These are phyloP conservation scores for Nematostella vectensis DNA, from an alignment of 92 coral and sea anemone species.

Conservation along the genomic window DNA sequence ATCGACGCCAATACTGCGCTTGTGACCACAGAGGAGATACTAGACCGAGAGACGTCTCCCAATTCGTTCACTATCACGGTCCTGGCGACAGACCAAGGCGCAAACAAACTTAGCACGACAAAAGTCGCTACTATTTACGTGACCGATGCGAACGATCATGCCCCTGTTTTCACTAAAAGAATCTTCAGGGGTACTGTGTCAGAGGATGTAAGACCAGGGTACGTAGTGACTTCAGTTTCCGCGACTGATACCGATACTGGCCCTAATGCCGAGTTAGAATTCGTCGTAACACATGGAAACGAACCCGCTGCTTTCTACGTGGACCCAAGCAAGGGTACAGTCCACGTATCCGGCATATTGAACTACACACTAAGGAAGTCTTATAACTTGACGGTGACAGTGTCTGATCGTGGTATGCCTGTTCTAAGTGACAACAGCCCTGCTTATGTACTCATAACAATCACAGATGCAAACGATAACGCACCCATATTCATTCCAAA, in stretches of 20 bases:
- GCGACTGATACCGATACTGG: conserved; percentile 74
- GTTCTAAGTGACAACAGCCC: conserved; percentile 19
- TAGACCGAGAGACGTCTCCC: conserved; percentile 53
- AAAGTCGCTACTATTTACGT: conserved; percentile 66
- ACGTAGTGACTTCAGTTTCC: conserved; percentile 39
- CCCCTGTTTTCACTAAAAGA: conserved; percentile 40
- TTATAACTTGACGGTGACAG: conserved; percentile 64
- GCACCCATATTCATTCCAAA: conserved; percentile 67
- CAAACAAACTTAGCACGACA: conserved; percentile 41
- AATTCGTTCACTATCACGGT: conserved; percentile 51
- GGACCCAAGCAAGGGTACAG: conserved; percentile 65
- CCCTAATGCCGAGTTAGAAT: conserved; percentile 76
- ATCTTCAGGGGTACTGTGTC: conserved; percentile 61
- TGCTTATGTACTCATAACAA: conserved; percentile 50
- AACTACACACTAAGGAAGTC: conserved; percentile 59
- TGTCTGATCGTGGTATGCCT: conserved; percentile 63
- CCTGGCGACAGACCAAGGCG: conserved; percentile 66
- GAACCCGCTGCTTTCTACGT: conserved; percentile 77
- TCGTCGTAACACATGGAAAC: conserved; percentile 52
- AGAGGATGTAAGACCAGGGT: conserved; percentile 75
- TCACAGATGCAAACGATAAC: conserved; percentile 82
- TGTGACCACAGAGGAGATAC: conserved; percentile 30
- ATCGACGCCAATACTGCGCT: conserved; percentile 57
- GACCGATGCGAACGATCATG: conserved; percentile 54
- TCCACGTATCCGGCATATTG: conserved; percentile 81